Base-by-base conservation (phyloP, 2,113 vertebrate genomes). In the Alaudala cheleensis region DNA sequence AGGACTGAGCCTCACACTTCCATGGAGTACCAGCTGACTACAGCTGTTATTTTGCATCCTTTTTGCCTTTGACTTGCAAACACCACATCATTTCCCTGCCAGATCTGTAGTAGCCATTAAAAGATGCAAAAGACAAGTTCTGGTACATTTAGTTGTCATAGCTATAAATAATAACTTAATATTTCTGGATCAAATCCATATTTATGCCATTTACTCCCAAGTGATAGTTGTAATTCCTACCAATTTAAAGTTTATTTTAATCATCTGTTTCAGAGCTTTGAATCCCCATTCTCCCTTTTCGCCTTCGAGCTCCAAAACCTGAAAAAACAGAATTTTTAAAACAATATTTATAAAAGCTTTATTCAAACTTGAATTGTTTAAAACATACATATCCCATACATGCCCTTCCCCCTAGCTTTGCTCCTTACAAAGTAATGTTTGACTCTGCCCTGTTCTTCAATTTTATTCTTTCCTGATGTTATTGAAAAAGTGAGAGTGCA, bases 221-320 rank as follows among this genome's bases (percentile, higher is more conserved):
- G 22, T 23, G 24, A 95, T 7, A 88, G 67, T 9, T 65, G 77
- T 25, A 94, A 94, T 77, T 97, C 98, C 95, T 98, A 99, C 99
- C 99, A 99, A 97, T 97, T 99, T 99, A 97, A 99, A 99, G 97
- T 99, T 99, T 97, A 99, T 99, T 98, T 99, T 99, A 97, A 99
- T 99, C 99, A 99, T 99, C 98, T 99, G 99, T 98, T 99, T 99
- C 96, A 99, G 97, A 93, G 99, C 99, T 98, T 99, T 99, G 97
- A 99, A 99, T 85, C 99, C 99, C 99, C 99, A 99, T 98, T 99
- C 99, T 97, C 99, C 99, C 94, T 99, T 99, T 97, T 99, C 99
- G 90, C 99, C 99, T 97, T 99, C 99, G 4, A 99, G 98, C 83
- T 99, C 99, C 98, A 99, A 97, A 83, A 99, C 99, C 99, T 99